Percentiles rank a stretch among this genome's conserved stretches.
Conservation (phyloP, 2,797 vertebrate species). For the Sebastes miniatus region DNA sequence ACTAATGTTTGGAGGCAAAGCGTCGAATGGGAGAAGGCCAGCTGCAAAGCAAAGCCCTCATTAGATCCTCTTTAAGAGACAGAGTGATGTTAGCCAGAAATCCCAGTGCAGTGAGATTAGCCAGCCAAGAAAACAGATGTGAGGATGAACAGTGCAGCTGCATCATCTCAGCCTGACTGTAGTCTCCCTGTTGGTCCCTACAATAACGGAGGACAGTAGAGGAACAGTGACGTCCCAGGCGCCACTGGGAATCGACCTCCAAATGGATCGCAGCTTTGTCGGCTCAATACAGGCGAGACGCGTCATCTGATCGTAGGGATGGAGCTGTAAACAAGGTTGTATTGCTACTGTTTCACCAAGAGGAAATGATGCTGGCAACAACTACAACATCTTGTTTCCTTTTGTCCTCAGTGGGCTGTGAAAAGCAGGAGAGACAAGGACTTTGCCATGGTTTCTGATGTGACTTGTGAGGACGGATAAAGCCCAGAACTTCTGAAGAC, state of each 20-base stretch:
- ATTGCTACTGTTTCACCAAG: neutral
- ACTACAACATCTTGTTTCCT: neutral
- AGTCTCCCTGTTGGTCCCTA: neutral
- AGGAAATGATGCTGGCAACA: neutral
- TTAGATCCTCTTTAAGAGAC: constrained; percentile 22
- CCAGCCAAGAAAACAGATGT: constrained; percentile 20
- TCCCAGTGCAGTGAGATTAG: constrained; percentile 9
- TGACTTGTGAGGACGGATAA: neutral
- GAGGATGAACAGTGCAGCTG: neutral
- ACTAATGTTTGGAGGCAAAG: constrained; percentile 20
- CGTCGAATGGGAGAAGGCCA: neutral
- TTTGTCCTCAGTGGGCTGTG: neutral
- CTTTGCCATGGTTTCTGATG: neutral
- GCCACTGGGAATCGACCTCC: constrained; percentile 6
- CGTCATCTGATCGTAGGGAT: neutral
- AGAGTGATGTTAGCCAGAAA: constrained; percentile 14
- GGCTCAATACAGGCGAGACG: neutral
- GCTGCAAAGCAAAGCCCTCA: constrained; percentile 35
- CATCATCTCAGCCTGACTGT: neutral
- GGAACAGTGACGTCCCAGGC: neutral
- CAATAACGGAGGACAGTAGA: neutral
- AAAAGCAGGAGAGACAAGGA: neutral
- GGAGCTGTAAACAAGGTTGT: constrained; percentile 10
- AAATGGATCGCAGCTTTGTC: constrained; percentile 1
- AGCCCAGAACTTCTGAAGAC: neutral